Evolutionary conservation across 2,888 invertebrate genomes (phyloP).

Genomic region (Thereva nobilitata): DNA sequence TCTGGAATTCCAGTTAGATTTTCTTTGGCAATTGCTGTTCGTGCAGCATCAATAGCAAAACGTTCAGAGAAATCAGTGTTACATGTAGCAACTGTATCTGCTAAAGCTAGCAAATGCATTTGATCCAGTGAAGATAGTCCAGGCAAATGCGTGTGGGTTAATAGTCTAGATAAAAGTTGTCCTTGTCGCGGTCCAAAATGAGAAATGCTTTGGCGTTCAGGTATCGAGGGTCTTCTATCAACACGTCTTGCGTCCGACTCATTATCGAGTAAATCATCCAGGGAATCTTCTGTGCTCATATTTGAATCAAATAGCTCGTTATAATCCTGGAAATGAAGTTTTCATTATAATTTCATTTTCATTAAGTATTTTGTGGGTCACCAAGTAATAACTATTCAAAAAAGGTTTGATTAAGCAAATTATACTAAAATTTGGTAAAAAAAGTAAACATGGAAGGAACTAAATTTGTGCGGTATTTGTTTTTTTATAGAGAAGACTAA

Average conservation of each 20-base stretch:
- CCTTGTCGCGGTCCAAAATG: constrained; percentile 89
- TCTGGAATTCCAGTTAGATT: constrained; percentile 63
- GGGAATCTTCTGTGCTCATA: constrained; percentile 75
- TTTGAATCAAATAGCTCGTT: constrained; percentile 87
- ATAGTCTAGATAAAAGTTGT: constrained; percentile 79
- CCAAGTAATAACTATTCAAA: too few species aligned
- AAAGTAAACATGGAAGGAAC: too few species aligned
- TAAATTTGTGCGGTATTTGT: too few species aligned
- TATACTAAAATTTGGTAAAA: too few species aligned
- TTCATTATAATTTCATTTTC: background rate
- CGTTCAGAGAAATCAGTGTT: constrained; percentile 86
- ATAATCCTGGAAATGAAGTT: constrained; percentile 67
- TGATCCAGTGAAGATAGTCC: constrained; percentile 96
- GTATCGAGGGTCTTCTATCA: constrained; percentile 69
- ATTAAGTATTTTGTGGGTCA: background rate
- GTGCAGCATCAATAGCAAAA: constrained; percentile 72
- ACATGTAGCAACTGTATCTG: constrained; percentile 95
- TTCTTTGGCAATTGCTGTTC: constrained; percentile 69
- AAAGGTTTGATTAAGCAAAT: too few species aligned
- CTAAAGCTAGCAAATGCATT: constrained; percentile 98
- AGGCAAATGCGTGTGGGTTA: constrained; percentile 94
- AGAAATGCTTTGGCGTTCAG: constrained; percentile 75
- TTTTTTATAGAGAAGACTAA: too few species aligned
- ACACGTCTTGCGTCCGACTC: constrained; percentile 68
- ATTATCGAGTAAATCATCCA: constrained; percentile 78